Conservation (phyloP, 2,113 vertebrate species). For the Oryzias celebensis region DNA sequence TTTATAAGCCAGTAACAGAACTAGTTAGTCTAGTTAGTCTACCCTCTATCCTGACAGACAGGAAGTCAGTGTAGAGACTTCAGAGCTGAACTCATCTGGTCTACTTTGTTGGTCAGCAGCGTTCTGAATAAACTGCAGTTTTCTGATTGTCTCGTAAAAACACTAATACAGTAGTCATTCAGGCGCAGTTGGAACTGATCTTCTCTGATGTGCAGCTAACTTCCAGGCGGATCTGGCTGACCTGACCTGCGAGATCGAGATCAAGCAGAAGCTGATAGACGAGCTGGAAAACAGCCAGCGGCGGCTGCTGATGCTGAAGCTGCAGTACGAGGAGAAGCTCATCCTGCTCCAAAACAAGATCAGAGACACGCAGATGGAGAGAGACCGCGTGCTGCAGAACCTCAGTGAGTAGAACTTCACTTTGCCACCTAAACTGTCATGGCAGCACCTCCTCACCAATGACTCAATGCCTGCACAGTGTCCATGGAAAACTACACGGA, state of each 20-base stretch:
- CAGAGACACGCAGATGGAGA: conserved; percentile 93
- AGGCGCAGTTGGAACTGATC: too few relatives aligned
- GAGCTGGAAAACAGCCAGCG: conserved; percentile 97
- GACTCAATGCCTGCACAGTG: conserved; percentile 54
- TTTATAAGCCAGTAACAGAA: too few relatives aligned
- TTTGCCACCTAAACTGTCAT: not conserved
- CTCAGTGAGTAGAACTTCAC: conserved; percentile 81
- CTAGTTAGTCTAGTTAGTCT: too few relatives aligned
- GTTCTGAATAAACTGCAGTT: too few relatives aligned
- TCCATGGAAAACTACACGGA: conserved; percentile 97
- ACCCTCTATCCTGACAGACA: too few relatives aligned
- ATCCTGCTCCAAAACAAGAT: conserved; percentile 97
- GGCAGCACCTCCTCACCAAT: not conserved
- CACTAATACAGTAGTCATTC: too few relatives aligned
- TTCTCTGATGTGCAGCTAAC: conserved; percentile 74
- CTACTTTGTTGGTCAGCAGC: too few relatives aligned
- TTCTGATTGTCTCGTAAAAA: too few relatives aligned
- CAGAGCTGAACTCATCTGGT: too few relatives aligned
- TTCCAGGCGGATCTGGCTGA: conserved; percentile 92
- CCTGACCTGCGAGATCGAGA: conserved; percentile 96
- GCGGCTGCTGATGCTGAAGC: conserved; percentile 90
- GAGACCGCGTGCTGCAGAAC: conserved; percentile 94
- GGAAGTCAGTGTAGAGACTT: too few relatives aligned
- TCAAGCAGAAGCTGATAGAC: conserved; percentile 97
- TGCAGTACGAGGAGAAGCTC: conserved; percentile 97